Evolutionary conservation across 2,113 vertebrate species (phyloP).

Genomic region (Noctilio leporinus): DNA sequence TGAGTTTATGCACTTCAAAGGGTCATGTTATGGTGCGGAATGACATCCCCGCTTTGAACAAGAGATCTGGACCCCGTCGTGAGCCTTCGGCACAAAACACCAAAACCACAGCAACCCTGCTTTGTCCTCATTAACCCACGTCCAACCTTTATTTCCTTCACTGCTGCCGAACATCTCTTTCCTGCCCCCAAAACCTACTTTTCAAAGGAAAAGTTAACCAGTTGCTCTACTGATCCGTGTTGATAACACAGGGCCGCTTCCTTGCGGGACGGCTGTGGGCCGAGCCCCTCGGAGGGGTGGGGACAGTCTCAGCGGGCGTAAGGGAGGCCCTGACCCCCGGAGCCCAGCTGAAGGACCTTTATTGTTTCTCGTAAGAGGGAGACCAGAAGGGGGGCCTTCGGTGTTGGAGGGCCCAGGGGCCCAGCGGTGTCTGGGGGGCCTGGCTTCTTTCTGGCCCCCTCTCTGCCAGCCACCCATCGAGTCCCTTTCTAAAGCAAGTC

Average conservation of each 20-base stretch:
- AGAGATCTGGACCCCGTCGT: not conserved
- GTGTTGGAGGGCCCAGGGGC: not conserved
- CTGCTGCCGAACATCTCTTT: not conserved
- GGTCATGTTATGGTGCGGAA: not conserved
- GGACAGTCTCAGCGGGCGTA: not conserved
- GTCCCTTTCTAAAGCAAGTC: not conserved
- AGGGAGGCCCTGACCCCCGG: not conserved
- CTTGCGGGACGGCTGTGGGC: not conserved
- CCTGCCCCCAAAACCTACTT: not conserved
- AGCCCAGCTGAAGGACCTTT: not conserved
- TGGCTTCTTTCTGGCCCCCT: not conserved
- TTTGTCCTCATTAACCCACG: not conserved
- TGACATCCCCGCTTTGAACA: not conserved
- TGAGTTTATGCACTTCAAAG: not conserved
- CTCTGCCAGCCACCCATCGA: not conserved
- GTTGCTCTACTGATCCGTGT: not conserved
- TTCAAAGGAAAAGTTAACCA: not conserved
- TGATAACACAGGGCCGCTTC: not conserved
- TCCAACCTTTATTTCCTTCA: not conserved
- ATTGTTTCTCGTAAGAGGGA: not conserved
- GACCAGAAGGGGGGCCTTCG: not conserved
- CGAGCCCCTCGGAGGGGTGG: not conserved
- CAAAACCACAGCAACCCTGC: no score
- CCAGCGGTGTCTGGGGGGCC: not conserved
- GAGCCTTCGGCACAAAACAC: not conserved